Evolutionary conservation across 2,888 invertebrate genomes (phyloP).

Genomic region (Eudemis profundana): DNA sequence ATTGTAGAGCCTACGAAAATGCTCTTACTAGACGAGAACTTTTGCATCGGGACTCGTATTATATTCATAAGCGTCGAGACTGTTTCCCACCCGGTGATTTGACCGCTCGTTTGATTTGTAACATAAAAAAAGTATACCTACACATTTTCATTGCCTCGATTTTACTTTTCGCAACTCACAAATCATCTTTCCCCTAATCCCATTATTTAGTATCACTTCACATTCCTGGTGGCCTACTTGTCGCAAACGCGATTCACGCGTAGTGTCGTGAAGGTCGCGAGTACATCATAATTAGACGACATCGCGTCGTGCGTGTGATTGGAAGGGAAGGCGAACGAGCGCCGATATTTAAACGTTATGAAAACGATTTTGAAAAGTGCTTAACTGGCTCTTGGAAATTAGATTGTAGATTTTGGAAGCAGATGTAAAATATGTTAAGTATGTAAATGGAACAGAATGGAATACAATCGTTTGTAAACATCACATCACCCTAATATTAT

Average conservation of each 20-base stretch:
- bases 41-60: no score
- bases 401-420: no score
- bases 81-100: no score
- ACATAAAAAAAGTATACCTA: background rate
- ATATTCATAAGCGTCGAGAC: no score
- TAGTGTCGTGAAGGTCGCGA: constrained; percentile 48
- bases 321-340: constrained; percentile 48
- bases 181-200: constrained; percentile 10
- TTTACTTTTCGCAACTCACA: background rate
- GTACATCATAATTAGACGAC: constrained; percentile 57
- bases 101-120: no score
- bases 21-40: no score
- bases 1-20: no score
- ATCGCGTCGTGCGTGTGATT: constrained; percentile 53
- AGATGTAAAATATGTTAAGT: no score
- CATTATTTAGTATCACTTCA: constrained; percentile 15
- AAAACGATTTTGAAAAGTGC: background rate
- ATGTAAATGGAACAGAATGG: no score
- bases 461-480: no score
- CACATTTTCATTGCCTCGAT: background rate
- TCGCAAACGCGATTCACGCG: constrained; percentile 49
- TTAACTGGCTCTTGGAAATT: no score
- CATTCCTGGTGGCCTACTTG: constrained; percentile 31
- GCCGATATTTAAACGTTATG: constrained; percentile 42
- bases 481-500: no score